Base-by-base conservation (phyloP, 2,113 vertebrate species). In the Oryzias melastigma region DNA sequence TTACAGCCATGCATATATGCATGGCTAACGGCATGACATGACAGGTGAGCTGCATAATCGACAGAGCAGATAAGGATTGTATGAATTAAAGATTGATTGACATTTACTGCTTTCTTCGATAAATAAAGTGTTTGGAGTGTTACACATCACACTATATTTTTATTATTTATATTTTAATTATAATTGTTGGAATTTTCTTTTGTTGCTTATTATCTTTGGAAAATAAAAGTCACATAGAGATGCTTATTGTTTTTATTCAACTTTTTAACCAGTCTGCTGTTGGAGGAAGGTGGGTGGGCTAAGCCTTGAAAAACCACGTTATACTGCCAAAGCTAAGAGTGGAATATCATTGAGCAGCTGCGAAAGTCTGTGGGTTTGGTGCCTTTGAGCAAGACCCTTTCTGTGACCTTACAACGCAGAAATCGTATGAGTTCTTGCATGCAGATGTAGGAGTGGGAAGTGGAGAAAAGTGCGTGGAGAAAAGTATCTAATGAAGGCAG, bases 21-120 rank as follows among this genome's bases (percentile, higher is more conserved):
- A 55, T 1, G 50, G 29, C 41, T 7, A 17, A 48, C 14, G 57
- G 35, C 29, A 46, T 5, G 5, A 14, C 42, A 25, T 57, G 53
- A 54, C 57, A 68, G 62, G 53, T 68, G 65, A 62, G 64, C 59
- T 68, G 75, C 71, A 82, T 75, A 81, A 78, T 83, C 56, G 71
- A 73, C 62, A 55, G 73, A 71, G 24, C 66, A 40, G 58, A 77
- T 66, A 59, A 52, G 68, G 10, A 71, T 48, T 71, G 57, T 1
- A 68, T 52, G 70, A 79, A 81, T 79, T 75, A 84, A 84, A 79
- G 54, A 87, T 78, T 77, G 65, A 81, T 16, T 86, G 80, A 62
- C 73, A 81, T 68, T 73, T 60, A 65, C 49, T 58, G 29, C 43
- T 49, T 66, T 47, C 14, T 66, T 65, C 62, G 61, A 42, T 52